Evolutionary conservation across 2,113 vertebrate genomes (phyloP).

Genomic region (Terrapene triunguis): DNA sequence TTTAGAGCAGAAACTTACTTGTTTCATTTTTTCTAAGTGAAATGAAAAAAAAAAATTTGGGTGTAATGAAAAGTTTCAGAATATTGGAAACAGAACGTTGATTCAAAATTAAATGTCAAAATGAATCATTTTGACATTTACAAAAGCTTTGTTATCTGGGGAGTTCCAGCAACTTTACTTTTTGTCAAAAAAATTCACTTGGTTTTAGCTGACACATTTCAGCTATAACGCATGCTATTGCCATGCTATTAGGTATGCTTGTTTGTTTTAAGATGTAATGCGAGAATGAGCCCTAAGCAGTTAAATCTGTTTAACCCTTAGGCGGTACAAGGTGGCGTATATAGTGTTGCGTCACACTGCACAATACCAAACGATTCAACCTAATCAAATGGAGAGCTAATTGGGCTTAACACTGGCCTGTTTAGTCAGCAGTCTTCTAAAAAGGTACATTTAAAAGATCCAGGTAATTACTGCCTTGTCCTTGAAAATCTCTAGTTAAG

Average conservation of each 20-base stretch:
- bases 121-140: background rate
- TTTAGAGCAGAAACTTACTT: background rate
- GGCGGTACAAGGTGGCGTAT: background rate
- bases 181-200: background rate
- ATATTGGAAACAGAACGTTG: background rate
- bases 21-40: background rate
- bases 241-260: background rate
- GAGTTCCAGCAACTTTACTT: background rate
- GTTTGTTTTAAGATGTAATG: background rate
- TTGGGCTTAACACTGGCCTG: background rate
- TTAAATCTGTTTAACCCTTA: background rate
- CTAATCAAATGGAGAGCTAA: constrained; percentile 9
- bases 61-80: background rate
- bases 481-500: constrained; percentile 28
- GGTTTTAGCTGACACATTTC: background rate
- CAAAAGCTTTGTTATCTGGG: background rate
- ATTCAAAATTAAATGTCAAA: background rate
- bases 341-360: background rate
- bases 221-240: background rate
- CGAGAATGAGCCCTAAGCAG: background rate
- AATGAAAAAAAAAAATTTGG: background rate
- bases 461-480: background rate
- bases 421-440: background rate
- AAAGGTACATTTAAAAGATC: background rate
- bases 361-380: background rate